Conservation (phyloP, 2,113 vertebrate genomes). For the Sula dactylatra region DNA sequence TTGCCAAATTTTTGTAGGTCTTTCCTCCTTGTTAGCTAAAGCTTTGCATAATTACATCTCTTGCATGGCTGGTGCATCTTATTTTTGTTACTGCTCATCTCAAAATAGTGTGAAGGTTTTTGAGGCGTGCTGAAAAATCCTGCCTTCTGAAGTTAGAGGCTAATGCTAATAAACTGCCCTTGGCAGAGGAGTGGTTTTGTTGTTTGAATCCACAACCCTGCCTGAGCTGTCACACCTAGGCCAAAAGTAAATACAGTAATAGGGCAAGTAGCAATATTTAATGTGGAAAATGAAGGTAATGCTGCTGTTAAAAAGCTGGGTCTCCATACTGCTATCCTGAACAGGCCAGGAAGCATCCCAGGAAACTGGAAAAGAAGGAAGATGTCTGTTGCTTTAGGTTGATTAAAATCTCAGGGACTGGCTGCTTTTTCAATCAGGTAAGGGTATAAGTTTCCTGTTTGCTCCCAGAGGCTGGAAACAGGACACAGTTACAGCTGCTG, state of each 20-base stretch:
- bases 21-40: background rate
- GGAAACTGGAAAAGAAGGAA: conserved; percentile 21
- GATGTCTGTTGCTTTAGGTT: background rate
- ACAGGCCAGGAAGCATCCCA: conserved; percentile 13
- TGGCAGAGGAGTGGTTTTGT: background rate
- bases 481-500: background rate
- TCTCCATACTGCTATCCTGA: background rate
- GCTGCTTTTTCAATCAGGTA: conserved; percentile 43
- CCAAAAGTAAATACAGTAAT: background rate
- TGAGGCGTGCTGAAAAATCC: background rate
- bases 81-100: background rate
- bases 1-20: background rate
- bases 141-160: background rate
- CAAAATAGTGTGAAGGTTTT: background rate
- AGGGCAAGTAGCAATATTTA: background rate
- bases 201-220: background rate
- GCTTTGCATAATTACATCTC: background rate
- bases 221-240: background rate
- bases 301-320: background rate
- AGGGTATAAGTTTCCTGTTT: conserved; percentile 51
- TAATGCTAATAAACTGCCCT: background rate
- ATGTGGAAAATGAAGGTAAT: background rate
- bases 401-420: background rate
- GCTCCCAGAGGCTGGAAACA: background rate
- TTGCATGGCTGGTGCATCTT: background rate